Percentiles rank a stretch among this genome's conserved stretches.
Conservation (phyloP, 2,113 vertebrate genomes). For the Cromileptes altivelis region DNA sequence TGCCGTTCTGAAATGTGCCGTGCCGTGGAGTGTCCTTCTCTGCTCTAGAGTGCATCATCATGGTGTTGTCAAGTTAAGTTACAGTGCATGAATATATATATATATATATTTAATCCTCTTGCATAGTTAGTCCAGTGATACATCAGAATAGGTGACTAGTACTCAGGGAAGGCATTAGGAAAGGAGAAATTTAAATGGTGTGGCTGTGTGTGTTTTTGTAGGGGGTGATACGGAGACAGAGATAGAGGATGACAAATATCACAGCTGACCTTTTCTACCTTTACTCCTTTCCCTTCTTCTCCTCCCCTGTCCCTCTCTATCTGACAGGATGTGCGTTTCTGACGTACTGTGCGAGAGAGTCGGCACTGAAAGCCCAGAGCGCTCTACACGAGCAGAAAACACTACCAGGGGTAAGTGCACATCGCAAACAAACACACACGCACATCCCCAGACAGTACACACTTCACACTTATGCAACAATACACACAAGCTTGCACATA, state of each 20-base stretch:
- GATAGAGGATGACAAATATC: constrained; percentile 48
- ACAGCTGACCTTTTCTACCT: constrained; percentile 49
- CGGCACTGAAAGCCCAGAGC: constrained; percentile 94
- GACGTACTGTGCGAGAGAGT: constrained; percentile 94
- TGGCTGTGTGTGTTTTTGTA: constrained; percentile 44
- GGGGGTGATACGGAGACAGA: constrained; percentile 37
- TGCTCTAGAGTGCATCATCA: constrained; percentile 75
- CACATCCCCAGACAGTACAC: constrained; percentile 49
- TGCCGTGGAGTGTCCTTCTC: constrained; percentile 75
- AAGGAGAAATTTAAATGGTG: constrained; percentile 41
- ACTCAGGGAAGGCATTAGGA: constrained; percentile 44
- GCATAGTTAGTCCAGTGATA: constrained; percentile 18
- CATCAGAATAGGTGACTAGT: constrained; percentile 43
- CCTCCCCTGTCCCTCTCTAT: constrained; percentile 44
- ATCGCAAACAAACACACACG: constrained; percentile 46
- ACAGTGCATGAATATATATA: constrained; percentile 73
- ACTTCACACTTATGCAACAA: constrained; percentile 47
- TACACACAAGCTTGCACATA: constrained; percentile 29
- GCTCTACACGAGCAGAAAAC: constrained; percentile 95
- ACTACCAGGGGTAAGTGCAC: constrained; percentile 89
- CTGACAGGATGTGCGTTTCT: constrained; percentile 93
- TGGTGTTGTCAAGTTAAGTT: constrained; percentile 67
- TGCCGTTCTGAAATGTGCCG: constrained; percentile 76
- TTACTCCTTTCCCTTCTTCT: constrained; percentile 24
- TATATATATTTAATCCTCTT: constrained; percentile 28